Percentiles rank a stretch among this genome's conserved stretches.
Conservation (phyloP, 2,888 invertebrate species). For the Bembecia ichneumoniformis region DNA sequence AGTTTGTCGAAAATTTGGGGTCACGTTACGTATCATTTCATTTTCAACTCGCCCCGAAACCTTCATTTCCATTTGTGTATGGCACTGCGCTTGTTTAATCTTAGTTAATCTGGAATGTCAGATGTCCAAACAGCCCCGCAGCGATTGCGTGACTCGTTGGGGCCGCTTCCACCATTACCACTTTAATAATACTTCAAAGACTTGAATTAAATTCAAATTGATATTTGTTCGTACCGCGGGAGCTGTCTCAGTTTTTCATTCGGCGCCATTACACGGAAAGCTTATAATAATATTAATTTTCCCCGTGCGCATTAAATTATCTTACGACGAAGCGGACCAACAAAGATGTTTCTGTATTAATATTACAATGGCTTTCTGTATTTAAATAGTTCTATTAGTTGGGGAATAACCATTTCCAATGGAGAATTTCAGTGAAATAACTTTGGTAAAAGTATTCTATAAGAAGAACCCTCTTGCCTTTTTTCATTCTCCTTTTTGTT, state of each 20-base stretch:
- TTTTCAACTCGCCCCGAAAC: not conserved
- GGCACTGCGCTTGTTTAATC: constrained; percentile 8
- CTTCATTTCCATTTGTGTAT: not conserved
- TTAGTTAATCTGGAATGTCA: constrained; percentile 12
- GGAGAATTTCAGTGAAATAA: too few species aligned
- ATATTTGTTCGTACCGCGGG: constrained; percentile 7
- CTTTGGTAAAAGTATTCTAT: too few species aligned
- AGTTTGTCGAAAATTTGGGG: not conserved
- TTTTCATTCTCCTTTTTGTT: too few species aligned
- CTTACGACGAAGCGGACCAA: too few species aligned
- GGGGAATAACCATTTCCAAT: too few species aligned
- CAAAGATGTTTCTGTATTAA: too few species aligned
- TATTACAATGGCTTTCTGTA: too few species aligned
- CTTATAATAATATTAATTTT: constrained; percentile 1
- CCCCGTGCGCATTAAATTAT: not conserved
- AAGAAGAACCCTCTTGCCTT: too few species aligned
- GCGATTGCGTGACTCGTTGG: constrained; percentile 24
- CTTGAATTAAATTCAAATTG: constrained; percentile 11
- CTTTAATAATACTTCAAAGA: constrained; percentile 18
- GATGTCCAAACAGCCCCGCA: constrained; percentile 22
- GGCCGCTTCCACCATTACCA: constrained; percentile 18
- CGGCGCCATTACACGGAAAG: constrained; percentile 2
- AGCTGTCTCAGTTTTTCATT: not conserved
- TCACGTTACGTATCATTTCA: not conserved
- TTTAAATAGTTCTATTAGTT: too few species aligned